These are phyloP conservation scores for Drosophila anomalata DNA, from an alignment of 2,888 invertebrate genomes.

Conservation along the genomic window DNA sequence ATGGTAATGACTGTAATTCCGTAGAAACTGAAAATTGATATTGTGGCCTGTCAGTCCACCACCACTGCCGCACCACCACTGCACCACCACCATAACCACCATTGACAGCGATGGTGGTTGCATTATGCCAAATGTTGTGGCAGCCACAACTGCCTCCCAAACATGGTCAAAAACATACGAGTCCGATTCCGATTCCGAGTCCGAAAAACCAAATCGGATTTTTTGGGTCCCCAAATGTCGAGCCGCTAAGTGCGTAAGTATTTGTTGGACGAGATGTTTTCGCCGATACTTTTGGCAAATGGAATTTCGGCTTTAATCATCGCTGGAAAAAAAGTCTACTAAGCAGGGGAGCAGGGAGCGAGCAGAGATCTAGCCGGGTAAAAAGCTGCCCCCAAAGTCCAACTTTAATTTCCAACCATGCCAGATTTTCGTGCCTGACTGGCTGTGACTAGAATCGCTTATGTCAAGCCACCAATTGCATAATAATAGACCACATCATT, in stretches of 20 bases:
- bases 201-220: constrained; percentile 22
- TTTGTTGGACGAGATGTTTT: constrained; percentile 48
- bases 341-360: not conserved
- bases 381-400: not conserved
- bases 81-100: not conserved
- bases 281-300: constrained; percentile 39
- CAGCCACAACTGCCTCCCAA: constrained; percentile 56
- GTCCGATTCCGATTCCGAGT: constrained; percentile 15
- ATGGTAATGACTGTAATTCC: constrained; percentile 81
- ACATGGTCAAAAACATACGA: constrained; percentile 54
- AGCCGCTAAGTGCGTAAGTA: constrained; percentile 42
- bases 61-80: not conserved
- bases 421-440: not conserved
- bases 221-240: constrained; percentile 23
- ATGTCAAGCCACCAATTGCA: constrained; percentile 1
- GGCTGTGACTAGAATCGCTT: not conserved
- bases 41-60: constrained; percentile 45
- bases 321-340: not conserved
- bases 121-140: constrained; percentile 76
- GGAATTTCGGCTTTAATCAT: constrained; percentile 42
- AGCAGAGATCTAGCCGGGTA: not conserved
- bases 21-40: constrained; percentile 76
- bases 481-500: constrained; percentile 9
- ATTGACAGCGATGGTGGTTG: constrained; percentile 9
- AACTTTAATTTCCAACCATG: constrained; percentile 10